A percentile compares a stretch with the other conserved stretches of the same genome.
Conservation (phyloP, 2,113 vertebrate species). For the Pampusana beccarii region DNA sequence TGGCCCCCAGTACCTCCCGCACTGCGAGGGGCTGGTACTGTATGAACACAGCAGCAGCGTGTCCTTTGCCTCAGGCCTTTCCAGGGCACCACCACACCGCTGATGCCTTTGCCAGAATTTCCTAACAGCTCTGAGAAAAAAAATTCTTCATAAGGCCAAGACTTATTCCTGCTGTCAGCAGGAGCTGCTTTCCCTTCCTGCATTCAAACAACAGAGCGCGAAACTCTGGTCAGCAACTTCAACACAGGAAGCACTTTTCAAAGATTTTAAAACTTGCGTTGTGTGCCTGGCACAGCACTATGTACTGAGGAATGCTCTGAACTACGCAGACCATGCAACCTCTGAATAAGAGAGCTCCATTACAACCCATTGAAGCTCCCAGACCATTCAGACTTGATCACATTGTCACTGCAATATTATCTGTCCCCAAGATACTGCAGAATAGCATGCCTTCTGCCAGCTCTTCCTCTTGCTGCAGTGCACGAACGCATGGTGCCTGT, state of each 20-base stretch:
- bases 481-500: accelerated
- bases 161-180: neutral
- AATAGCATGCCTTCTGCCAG: neutral
- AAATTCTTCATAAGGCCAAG: neutral
- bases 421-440: neutral
- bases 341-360: neutral
- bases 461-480: neutral
- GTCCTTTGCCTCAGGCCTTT: neutral
- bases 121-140: neutral
- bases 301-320: neutral
- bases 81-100: neutral
- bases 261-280: neutral
- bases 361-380: neutral
- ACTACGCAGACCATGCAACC: neutral
- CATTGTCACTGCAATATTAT: conserved; percentile 5
- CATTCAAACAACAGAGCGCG: neutral
- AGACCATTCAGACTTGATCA: neutral
- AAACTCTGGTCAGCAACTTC: neutral
- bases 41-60: neutral
- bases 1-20: neutral
- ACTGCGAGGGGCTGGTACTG: neutral
- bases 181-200: neutral
- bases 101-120: neutral
- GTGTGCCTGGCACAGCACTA: neutral
- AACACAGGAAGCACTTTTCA: neutral